phyloP scores from a whole-genome alignment of 2,888 invertebrate species.

The Tigriopus californicus region DNA sequence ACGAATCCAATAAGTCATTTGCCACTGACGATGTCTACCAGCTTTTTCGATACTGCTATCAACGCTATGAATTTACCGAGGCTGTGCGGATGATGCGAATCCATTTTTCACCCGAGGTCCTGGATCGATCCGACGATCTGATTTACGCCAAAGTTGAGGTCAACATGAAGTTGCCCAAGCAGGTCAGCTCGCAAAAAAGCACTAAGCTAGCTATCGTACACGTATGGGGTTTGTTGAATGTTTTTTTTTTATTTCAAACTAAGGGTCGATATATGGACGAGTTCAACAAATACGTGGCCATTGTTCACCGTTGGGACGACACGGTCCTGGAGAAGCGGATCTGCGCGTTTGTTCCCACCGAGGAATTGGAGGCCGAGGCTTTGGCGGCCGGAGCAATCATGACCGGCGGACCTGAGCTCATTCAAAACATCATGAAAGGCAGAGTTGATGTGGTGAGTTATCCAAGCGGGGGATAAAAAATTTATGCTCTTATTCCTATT shows the following conservation, averaged over 20 bases:
- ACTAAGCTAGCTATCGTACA: too few species aligned
- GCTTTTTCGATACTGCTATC: neutral
- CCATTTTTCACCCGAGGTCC: neutral
- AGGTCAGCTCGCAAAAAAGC: neutral
- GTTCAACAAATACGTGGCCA: constrained; percentile 10
- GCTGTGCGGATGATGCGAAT: neutral
- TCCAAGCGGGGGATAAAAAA: too few species aligned
- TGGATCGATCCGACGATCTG: neutral
- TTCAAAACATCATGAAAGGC: constrained; percentile 11
- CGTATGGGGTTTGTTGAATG: too few species aligned
- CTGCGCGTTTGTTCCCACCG: constrained; percentile 2
- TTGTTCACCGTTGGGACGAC: constrained; percentile 1
- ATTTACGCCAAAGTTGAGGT: neutral
- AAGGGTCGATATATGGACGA: constrained; percentile 8
- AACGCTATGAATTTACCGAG: neutral
- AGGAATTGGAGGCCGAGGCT: neutral
- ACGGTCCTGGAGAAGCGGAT: neutral
- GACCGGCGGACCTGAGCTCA: constrained; percentile 11
- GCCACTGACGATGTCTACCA: neutral
- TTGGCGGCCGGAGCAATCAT: constrained; percentile 2
- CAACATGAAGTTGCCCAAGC: neutral
- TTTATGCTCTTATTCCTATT: too few species aligned
- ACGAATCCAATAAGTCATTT: neutral
- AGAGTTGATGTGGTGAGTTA: constrained; percentile 2
- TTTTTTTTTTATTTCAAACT: too few species aligned